Percentiles rank a stretch among this genome's conserved stretches.
Evolutionary conservation across 2,113 vertebrate genomes (phyloP).

Genomic region (Nothobranchius kuhntae): DNA sequence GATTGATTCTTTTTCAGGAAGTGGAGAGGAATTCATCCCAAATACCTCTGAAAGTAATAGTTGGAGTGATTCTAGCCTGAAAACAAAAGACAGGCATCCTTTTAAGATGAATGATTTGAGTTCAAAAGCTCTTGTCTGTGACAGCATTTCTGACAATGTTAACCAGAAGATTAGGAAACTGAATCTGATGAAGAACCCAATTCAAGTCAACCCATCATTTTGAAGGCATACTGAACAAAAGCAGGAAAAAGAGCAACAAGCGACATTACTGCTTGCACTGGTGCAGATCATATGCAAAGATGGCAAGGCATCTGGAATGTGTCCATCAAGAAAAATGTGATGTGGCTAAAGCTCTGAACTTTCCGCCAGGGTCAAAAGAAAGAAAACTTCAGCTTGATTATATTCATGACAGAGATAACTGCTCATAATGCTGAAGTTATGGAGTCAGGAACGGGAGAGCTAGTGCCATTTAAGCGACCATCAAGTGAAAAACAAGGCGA

Average conservation of each 20-base stretch:
- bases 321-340: conserved; percentile 21
- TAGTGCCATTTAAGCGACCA: conserved; percentile 43
- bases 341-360: conserved; percentile 38
- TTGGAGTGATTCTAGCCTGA: neutral
- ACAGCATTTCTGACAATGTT: neutral
- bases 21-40: neutral
- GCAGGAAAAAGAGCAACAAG: conserved; percentile 28
- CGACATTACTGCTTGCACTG: conserved; percentile 40
- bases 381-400: conserved; percentile 17
- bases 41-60: neutral
- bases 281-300: conserved; percentile 22
- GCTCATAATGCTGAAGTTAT: conserved; percentile 48
- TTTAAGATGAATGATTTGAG: too few species aligned
- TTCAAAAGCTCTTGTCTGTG: neutral
- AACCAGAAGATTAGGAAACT: too few species aligned
- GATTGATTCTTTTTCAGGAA: neutral
- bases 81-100: too few species aligned
- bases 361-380: conserved; percentile 43
- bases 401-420: conserved; percentile 51
- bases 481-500: conserved; percentile 21
- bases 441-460: conserved; percentile 36
- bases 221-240: conserved; percentile 8
- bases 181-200: neutral
- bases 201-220: neutral
- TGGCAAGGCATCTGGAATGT: conserved; percentile 38